Conservation (phyloP, 2,113 vertebrate genomes). For the Ammospiza caudacuta region DNA sequence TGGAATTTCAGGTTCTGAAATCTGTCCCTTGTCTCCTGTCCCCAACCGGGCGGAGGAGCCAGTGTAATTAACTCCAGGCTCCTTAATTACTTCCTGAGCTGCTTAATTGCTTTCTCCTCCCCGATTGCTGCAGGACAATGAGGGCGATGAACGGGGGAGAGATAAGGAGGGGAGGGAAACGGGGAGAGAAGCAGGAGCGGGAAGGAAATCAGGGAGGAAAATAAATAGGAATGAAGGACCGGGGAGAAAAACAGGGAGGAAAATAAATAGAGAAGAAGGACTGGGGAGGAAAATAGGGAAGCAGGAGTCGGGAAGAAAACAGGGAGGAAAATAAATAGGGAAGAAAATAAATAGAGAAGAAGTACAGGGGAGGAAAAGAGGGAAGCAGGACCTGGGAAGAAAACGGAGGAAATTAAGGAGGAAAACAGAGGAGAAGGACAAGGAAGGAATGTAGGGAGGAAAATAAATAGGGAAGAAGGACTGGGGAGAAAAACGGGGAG, state of each 20-base stretch:
- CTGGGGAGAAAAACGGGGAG: accelerated
- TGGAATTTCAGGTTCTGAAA: neutral
- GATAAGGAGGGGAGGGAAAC: neutral
- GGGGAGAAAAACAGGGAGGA: neutral
- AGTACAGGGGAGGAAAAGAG: neutral
- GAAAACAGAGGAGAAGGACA: no score
- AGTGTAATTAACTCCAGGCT: neutral
- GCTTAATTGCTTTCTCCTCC: neutral
- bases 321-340: neutral
- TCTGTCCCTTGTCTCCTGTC: neutral
- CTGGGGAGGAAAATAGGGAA: no score
- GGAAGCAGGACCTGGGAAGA: no score
- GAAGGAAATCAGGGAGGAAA: neutral
- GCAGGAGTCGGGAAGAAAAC: neutral
- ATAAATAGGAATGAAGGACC: neutral
- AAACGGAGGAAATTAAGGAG: no score
- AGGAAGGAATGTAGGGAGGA: no score
- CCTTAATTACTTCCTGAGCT: neutral
- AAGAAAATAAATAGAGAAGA: no score
- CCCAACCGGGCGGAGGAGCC: neutral
- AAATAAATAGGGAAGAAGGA: neutral
- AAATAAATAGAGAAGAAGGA: neutral
- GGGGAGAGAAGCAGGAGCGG: neutral
- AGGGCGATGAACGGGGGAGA: neutral
- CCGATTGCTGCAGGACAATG: neutral